These are phyloP conservation scores for Adelges cooleyi DNA, from an alignment of 1,140 invertebrate genomes.

Conservation along the genomic window DNA sequence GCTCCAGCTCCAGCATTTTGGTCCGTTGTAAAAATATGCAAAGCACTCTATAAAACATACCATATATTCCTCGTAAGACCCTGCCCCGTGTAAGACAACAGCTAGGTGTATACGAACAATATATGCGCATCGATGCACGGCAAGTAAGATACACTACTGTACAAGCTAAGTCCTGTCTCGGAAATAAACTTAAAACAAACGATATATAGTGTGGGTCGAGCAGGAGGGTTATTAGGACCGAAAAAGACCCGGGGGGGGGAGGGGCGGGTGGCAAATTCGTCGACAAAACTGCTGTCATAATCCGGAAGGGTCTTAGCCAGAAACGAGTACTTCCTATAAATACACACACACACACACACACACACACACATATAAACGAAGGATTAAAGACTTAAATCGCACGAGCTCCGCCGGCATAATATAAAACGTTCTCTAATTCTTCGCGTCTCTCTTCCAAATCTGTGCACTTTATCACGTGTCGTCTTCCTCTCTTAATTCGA, in stretches of 20 bases:
- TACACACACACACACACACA: background rate
- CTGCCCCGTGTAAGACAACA: background rate
- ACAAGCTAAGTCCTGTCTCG: background rate
- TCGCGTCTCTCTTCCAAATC: conserved; percentile 17
- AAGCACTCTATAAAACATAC: too few species aligned
- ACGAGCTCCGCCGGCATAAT: conserved; percentile 24
- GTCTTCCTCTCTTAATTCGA: conserved; percentile 16
- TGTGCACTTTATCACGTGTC: conserved; percentile 28
- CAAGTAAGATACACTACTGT: background rate
- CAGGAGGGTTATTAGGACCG: background rate
- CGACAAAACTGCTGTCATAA: conserved; percentile 25
- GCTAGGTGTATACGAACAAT: background rate
- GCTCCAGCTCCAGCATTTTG: too few species aligned
- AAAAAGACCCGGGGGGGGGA: background rate
- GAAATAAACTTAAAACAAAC: conserved; percentile 22
- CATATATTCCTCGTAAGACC: too few species aligned
- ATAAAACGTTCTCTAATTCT: conserved; percentile 28
- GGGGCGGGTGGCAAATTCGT: background rate
- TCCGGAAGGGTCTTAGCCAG: conserved; percentile 13
- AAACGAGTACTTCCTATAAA: background rate
- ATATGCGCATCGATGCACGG: background rate
- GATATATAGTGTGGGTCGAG: background rate
- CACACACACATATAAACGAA: background rate
- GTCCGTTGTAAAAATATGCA: too few species aligned
- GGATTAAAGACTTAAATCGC: conserved; percentile 27